Evolutionary conservation across 2,888 invertebrate genomes (phyloP), one percentile per base, ranked within the genome.

Genomic region (Clepsis dumicolana): DNA sequence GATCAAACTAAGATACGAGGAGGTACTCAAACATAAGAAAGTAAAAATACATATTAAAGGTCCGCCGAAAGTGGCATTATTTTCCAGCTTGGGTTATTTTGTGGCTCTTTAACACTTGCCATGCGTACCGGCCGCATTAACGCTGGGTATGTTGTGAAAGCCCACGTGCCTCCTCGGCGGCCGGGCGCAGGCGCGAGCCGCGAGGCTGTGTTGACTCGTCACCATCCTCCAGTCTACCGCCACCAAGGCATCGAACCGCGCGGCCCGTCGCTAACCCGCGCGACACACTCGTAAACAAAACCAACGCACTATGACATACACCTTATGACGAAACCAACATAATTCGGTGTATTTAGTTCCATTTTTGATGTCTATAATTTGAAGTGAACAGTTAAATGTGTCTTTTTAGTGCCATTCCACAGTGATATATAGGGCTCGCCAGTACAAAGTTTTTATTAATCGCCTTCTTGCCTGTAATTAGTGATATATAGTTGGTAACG

Each of bases 321-420:
- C 80, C 80, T 87, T 86, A 86, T 83, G 89, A 89, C 65, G 70
- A 79, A 74, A 75, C 71, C 44, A 71, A 76, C 74, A 74, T 79
- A 77, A 80, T 25, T 82, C 79, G 82, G 85, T 87, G 86, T 88
- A 84, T 88, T 89, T 85, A 84, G 81, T 89, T 88, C 76, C 74
- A 75, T 80, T 87, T 89, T 91, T 86, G 84, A 88, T 91, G 90
- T 91, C 90, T 88, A 90, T 75, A 84, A 83, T 91, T 91, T 78
- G 71, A 77, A 76, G 78, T 77, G 75, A 77, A 76, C 74, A 76
- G 74, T 74, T 75, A 85, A 88, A 84, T 89, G 93, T 93, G 93
- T 93, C 91, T 93, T 93, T 91, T 90, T 90, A 90, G 93, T 93
- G 93, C 92, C 91, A 92, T 92, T 90, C 85, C 83, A 84, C 87